Conservation (phyloP, 2,797 vertebrate genomes). For the Pipistrellus kuhlii region DNA sequence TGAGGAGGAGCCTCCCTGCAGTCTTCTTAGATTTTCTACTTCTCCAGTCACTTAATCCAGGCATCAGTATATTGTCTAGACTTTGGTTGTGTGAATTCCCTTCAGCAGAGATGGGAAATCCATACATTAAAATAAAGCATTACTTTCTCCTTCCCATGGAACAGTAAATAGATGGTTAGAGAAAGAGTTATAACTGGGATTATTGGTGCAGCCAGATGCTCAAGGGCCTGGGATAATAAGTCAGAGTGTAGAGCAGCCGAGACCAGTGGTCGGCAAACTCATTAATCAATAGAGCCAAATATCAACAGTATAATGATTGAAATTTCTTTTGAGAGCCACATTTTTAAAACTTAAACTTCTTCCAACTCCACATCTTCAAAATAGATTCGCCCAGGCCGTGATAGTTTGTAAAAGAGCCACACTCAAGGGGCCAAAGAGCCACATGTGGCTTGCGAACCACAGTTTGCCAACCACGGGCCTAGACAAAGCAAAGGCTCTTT, state of each 20-base stretch:
- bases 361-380: too few relatives aligned
- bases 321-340: too few relatives aligned
- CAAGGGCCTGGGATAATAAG: background rate
- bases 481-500: background rate
- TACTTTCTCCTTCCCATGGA: constrained; percentile 14
- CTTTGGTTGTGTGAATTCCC: constrained; percentile 23
- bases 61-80: constrained; percentile 38
- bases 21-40: background rate
- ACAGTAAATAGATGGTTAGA: background rate
- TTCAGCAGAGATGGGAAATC: constrained; percentile 28
- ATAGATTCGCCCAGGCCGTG: too few relatives aligned
- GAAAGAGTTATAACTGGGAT: background rate
- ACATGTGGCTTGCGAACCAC: too few relatives aligned
- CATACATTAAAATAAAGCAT: background rate
- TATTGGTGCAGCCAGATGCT: background rate
- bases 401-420: too few relatives aligned
- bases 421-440: too few relatives aligned
- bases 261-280: background rate
- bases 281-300: too few relatives aligned
- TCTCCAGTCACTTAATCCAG: constrained; percentile 39
- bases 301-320: too few relatives aligned
- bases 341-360: too few relatives aligned
- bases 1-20: background rate
- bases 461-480: too few relatives aligned
- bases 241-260: background rate